Base-by-base conservation (phyloP, 1,140 invertebrate genomes). In the Bombus breviceps region DNA sequence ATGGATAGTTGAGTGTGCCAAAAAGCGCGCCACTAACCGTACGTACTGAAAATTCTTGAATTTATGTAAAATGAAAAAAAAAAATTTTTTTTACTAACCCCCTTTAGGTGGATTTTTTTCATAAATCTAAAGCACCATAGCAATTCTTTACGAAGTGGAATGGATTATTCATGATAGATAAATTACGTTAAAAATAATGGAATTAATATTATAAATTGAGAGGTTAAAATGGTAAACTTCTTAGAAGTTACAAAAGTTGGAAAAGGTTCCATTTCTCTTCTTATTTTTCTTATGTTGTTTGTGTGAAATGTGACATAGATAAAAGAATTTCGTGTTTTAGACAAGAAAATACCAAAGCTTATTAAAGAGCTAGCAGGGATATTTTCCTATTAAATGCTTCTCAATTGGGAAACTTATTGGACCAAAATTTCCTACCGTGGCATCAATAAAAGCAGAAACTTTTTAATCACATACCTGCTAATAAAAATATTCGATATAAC, bases 1-100 rank as follows among this genome's bases (percentile, higher is more conserved):
- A 80, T 71, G 86, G 87, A 77, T 80, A 68, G 53, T 53, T 53
- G 64, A 39, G 57, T 73, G 43, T 57, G 79, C 80, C 68, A 85
- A 81, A 87, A 59, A 69, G 66, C 41, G 22, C 28, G 9, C 34
- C 34, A 39, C 13, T 47, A 57, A 68, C 41, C 12, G 59, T 25
- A 57, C 66, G 9, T 76, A 28, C n/a, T n/a, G 66, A 73, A 39
- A n/a, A 77, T 73, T 43, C 76, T 66, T 82, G 53, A 15, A 76
- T 64, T n/a, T 53, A 47, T 37, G 28, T 34, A 62, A 62, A 62
- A n/a, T n/a, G n/a, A n/a, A n/a, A n/a, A n/a, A n/a, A n/a, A n/a
- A n/a, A n/a, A n/a, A n/a, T n/a, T n/a, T n/a, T 53, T 37, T 47
- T 53, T 10, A 4, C 25, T 15, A 25, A 15, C 32, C 2, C n/a